Conservation (phyloP, 1,140 invertebrate genomes). For the Delia radicum region DNA sequence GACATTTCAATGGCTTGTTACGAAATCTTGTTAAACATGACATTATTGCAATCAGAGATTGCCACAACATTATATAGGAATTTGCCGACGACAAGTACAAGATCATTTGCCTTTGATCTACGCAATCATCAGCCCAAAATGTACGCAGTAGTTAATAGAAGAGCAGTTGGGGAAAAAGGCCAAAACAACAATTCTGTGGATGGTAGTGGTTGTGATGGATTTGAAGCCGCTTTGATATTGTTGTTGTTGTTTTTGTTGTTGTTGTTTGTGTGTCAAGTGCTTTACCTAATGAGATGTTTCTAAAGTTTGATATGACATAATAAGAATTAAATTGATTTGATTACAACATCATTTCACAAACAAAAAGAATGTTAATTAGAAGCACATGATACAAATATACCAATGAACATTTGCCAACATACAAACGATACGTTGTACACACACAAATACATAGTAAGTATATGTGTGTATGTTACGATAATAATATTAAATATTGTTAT, state of each 20-base stretch:
- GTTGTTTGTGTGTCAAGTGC: neutral
- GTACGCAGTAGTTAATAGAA: neutral
- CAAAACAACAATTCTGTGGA: neutral
- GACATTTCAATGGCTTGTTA: conserved; percentile 16
- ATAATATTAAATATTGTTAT: too few species aligned
- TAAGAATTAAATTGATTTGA: neutral
- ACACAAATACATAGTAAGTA: too few species aligned
- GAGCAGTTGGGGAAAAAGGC: neutral
- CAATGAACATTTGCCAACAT: too few species aligned
- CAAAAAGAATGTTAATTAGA: too few species aligned
- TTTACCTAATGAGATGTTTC: neutral
- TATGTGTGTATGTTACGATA: too few species aligned
- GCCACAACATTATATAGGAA: neutral
- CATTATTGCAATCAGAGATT: neutral
- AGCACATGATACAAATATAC: too few species aligned
- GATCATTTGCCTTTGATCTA: neutral
- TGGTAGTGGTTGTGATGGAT: neutral
- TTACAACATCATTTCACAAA: too few species aligned
- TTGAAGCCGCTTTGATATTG: neutral
- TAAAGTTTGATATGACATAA: neutral
- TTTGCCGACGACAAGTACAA: neutral
- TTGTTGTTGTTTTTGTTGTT: too few species aligned
- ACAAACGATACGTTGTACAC: too few species aligned
- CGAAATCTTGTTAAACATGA: neutral
- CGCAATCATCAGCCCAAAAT: neutral